Conservation (phyloP, 2,797 vertebrate species). For the Aselliscus stoliczkanus region DNA sequence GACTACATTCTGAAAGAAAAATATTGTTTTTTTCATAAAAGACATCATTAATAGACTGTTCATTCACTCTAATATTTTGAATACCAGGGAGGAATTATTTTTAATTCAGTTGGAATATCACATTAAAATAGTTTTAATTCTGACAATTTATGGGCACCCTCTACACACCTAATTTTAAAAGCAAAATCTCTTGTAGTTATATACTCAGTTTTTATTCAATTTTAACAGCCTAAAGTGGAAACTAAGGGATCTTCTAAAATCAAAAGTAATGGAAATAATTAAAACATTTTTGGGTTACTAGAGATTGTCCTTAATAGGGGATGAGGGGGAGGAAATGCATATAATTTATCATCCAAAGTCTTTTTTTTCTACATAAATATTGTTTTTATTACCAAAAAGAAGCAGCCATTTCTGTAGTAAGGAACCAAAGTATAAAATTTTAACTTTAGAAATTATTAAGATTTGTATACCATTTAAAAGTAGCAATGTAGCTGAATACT, state of each 20-base stretch:
- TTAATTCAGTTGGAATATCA: background rate
- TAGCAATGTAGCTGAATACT: background rate
- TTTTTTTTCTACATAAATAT: too few relatives aligned
- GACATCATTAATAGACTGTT: background rate
- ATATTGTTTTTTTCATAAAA: background rate
- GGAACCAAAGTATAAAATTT: background rate
- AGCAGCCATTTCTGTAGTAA: too few relatives aligned
- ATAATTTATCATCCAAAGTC: background rate
- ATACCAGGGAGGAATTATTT: background rate
- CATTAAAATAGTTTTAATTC: background rate
- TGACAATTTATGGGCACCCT: background rate
- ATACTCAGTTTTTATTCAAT: background rate
- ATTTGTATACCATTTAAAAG: background rate
- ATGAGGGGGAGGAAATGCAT: background rate
- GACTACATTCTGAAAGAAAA: background rate
- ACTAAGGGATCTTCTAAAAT: background rate
- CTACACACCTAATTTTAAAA: background rate
- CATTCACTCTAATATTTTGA: background rate
- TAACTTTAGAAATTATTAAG: background rate
- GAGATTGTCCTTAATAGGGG: background rate
- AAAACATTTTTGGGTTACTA: background rate
- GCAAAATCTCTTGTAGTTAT: background rate
- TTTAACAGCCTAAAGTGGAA: background rate
- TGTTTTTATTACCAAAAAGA: too few relatives aligned
- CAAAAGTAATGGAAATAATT: background rate